phyloP scores from a whole-genome alignment of 2,888 invertebrate genomes.

The Mimumesa dahlbomi region DNA sequence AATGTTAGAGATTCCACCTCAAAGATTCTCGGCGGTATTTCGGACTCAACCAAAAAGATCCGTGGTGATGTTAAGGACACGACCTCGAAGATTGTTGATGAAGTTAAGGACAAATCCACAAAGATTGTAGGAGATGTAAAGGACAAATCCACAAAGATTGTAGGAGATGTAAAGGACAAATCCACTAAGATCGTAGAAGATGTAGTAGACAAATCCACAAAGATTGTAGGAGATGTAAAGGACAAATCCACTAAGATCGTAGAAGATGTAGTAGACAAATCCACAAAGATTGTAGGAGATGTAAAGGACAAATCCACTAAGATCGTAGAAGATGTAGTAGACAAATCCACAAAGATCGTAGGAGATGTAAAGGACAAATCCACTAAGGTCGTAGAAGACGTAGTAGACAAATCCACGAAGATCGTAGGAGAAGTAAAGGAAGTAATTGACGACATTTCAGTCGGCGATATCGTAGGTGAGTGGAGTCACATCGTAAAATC shows the following conservation, averaged over 20 bases:
- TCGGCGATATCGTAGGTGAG: too few relatives aligned
- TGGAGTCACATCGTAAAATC: too few relatives aligned
- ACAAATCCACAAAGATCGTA: too few relatives aligned
- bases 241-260: too few relatives aligned
- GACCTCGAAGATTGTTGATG: neutral
- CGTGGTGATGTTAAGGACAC: neutral
- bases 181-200: neutral
- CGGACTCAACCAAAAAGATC: neutral
- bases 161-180: neutral
- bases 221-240: too few relatives aligned
- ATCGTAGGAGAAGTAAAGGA: neutral
- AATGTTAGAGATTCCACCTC: neutral
- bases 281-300: too few relatives aligned
- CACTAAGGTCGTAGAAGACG: too few relatives aligned
- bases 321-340: too few relatives aligned
- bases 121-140: neutral
- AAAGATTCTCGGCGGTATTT: neutral
- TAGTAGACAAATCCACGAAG: neutral
- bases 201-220: too few relatives aligned
- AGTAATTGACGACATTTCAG: neutral
- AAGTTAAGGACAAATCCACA: neutral
- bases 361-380: too few relatives aligned
- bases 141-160: neutral
- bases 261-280: too few relatives aligned
- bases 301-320: too few relatives aligned